phyloP scores from a whole-genome alignment of 2,888 invertebrate genomes.

The Dynastes maya region DNA sequence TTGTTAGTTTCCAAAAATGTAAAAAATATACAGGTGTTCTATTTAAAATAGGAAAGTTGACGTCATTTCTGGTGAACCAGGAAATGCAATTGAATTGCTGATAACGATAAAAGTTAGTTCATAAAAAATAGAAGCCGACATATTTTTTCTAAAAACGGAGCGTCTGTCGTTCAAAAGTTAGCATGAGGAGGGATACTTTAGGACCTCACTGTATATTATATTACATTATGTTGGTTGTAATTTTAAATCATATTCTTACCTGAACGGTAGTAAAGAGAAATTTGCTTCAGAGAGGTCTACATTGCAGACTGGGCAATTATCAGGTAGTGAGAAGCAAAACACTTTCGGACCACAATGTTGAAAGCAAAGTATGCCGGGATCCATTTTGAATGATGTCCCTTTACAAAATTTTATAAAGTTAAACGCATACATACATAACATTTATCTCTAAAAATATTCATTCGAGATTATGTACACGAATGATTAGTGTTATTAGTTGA shows the following conservation, averaged over 20 bases:
- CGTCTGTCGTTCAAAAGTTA: no score
- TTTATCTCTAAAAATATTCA: conserved; percentile 29
- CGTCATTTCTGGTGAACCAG: no score
- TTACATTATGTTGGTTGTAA: no score
- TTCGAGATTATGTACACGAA: conserved; percentile 41
- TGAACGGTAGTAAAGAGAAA: conserved; percentile 82
- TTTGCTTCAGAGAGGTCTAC: conserved; percentile 74
- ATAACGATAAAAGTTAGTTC: no score
- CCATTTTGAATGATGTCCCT: conserved; percentile 69
- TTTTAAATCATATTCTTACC: conserved; percentile 69
- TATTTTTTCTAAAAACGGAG: no score
- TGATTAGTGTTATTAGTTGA: conserved; percentile 39
- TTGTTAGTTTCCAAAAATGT: no score
- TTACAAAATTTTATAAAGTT: conserved; percentile 22
- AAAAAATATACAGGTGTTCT: no score
- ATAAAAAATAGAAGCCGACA: no score
- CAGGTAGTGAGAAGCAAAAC: conserved; percentile 86
- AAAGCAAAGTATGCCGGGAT: conserved; percentile 91
- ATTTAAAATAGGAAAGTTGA: no score
- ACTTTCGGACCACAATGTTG: conserved; percentile 90
- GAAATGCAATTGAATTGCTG: no score
- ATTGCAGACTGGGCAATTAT: conserved; percentile 85
- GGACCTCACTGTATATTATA: no score
- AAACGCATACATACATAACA: conserved; percentile 5
- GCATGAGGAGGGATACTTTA: no score